A percentile compares a stretch with the other conserved stretches of the same genome.
Conservation (phyloP, 2,888 invertebrate species). For the Copidosoma aretas region DNA sequence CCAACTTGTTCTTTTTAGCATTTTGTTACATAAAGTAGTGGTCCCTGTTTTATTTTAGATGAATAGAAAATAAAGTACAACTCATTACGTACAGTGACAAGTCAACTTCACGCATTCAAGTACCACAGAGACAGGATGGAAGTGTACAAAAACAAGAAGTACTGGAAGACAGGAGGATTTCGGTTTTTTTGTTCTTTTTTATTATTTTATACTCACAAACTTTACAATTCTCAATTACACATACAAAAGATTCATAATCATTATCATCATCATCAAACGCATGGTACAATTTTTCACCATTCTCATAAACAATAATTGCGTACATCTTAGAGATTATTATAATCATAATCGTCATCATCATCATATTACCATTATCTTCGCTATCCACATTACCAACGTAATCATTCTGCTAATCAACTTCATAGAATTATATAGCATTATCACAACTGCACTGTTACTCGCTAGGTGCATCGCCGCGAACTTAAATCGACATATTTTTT, state of each 20-base stretch:
- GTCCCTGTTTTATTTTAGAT: too few species aligned
- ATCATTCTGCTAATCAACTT: slow-evolving; percentile 33
- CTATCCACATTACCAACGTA: slow-evolving; percentile 31
- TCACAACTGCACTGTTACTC: slow-evolving; percentile 40
- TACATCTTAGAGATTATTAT: not conserved
- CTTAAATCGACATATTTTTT: slow-evolving; percentile 35
- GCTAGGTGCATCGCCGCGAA: slow-evolving; percentile 35
- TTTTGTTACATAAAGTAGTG: too few species aligned
- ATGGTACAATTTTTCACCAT: slow-evolving; percentile 43
- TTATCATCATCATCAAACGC: slow-evolving; percentile 42
- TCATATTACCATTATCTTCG: slow-evolving; percentile 18
- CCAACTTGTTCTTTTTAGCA: too few species aligned
- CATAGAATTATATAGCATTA: slow-evolving; percentile 40
- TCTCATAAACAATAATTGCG: slow-evolving; percentile 4
- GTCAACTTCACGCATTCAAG: too few species aligned
- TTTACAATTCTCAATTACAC: slow-evolving; percentile 56
- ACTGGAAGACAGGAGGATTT: not conserved
- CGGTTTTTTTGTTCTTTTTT: slow-evolving; percentile 50
- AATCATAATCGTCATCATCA: slow-evolving; percentile 32
- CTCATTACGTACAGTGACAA: too few species aligned
- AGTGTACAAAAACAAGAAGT: too few species aligned
- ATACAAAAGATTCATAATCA: slow-evolving; percentile 52
- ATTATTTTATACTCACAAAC: slow-evolving; percentile 59
- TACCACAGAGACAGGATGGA: too few species aligned
- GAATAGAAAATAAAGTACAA: too few species aligned